phyloP scores from a whole-genome alignment of 2,797 vertebrate species.

The Leontocebus nigricollis region DNA sequence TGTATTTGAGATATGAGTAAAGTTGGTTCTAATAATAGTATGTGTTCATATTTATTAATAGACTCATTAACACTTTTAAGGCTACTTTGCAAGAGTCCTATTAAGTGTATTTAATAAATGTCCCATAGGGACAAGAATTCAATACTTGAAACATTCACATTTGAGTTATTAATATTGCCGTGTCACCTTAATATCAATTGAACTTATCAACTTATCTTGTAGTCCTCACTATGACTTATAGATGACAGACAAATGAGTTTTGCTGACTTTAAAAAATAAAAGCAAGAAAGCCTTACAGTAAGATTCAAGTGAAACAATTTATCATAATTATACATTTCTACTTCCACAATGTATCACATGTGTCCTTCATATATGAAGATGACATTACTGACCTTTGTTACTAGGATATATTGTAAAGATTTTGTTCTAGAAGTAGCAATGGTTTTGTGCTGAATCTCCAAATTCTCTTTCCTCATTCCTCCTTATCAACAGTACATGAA shows the following conservation, averaged over 20 bases:
- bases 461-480: slow-evolving; percentile 65
- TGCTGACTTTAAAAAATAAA: slow-evolving; percentile 50
- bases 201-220: slow-evolving; percentile 62
- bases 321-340: not conserved
- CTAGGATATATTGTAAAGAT: not conserved
- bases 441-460: slow-evolving; percentile 72
- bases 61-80: slow-evolving; percentile 83
- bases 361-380: slow-evolving; percentile 25
- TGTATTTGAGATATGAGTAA: slow-evolving; percentile 73
- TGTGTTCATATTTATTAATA: slow-evolving; percentile 70
- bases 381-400: slow-evolving; percentile 36
- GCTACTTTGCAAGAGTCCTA: slow-evolving; percentile 82
- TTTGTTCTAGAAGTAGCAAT: slow-evolving; percentile 23
- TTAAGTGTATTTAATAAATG: slow-evolving; percentile 84
- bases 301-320: slow-evolving; percentile 43
- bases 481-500: slow-evolving; percentile 19
- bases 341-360: not conserved
- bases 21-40: slow-evolving; percentile 76
- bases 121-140: slow-evolving; percentile 96
- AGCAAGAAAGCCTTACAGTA: slow-evolving; percentile 17
- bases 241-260: slow-evolving; percentile 45
- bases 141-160: slow-evolving; percentile 91
- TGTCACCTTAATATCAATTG: slow-evolving; percentile 68
- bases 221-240: slow-evolving; percentile 65
- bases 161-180: slow-evolving; percentile 77